Evolutionary conservation across 2,797 vertebrate genomes (phyloP).

Genomic region (Brotogeris chrysoptera): DNA sequence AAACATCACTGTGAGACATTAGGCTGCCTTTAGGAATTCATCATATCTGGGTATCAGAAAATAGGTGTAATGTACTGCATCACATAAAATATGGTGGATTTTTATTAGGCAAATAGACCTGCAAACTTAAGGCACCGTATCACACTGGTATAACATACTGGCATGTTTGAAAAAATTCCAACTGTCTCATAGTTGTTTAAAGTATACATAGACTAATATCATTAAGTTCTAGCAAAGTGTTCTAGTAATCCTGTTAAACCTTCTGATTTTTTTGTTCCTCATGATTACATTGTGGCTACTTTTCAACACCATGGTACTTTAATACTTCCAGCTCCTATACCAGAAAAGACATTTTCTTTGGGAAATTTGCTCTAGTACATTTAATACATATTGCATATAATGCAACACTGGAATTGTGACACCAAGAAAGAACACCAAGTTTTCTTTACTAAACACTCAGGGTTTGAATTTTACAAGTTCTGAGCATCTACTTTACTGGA

Average conservation of each 20-base stretch:
- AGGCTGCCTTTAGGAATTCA: neutral
- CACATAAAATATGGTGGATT: neutral
- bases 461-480: neutral
- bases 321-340: neutral
- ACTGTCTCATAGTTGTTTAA: neutral
- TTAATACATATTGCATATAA: neutral
- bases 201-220: neutral
- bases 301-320: neutral
- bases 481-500: neutral
- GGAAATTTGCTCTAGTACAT: neutral
- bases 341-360: neutral
- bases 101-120: neutral
- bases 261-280: neutral
- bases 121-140: neutral
- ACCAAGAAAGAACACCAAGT: neutral
- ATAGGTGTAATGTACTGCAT: neutral
- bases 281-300: neutral
- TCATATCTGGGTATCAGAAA: neutral
- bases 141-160: neutral
- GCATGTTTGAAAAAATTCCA: neutral
- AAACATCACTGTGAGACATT: neutral
- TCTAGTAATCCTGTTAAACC: neutral
- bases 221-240: neutral
- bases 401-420: neutral
- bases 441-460: neutral